Evolutionary conservation across 2,888 invertebrate genomes (phyloP).

Genomic region (Ochropleura leucogaster): DNA sequence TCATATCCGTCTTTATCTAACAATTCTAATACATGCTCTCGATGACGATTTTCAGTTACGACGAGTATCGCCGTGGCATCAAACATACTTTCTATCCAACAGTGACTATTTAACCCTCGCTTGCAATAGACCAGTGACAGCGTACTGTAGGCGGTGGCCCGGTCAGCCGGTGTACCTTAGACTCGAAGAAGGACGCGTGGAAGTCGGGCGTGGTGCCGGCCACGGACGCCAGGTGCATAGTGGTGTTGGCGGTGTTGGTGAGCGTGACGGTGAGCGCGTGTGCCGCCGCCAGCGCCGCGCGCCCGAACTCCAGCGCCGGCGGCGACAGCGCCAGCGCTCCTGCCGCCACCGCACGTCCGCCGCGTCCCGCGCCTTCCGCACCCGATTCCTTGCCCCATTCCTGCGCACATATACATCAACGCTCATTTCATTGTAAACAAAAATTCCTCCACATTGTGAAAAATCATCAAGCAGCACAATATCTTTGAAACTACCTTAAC

Average conservation of each 20-base stretch:
- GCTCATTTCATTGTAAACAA: not conserved
- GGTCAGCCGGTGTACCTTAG: slow-evolving; percentile 92
- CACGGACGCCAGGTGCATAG: slow-evolving; percentile 97
- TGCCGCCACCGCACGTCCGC: slow-evolving; percentile 63
- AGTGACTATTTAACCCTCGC: not conserved
- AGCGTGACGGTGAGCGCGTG: slow-evolving; percentile 96
- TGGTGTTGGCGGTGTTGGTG: slow-evolving; percentile 96
- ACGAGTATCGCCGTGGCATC: not conserved
- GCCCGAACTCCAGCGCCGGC: slow-evolving; percentile 88
- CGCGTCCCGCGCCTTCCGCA: slow-evolving; percentile 38
- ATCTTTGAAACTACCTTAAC: not conserved
- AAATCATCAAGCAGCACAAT: not conserved
- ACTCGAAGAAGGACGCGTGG: slow-evolving; percentile 99
- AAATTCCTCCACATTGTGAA: not conserved
- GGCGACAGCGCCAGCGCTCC: slow-evolving; percentile 86
- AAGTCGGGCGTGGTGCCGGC: slow-evolving; percentile 98
- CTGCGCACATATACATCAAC: slow-evolving; percentile 63
- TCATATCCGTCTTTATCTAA: not conserved
- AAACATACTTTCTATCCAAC: not conserved
- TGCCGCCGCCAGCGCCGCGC: slow-evolving; percentile 95
- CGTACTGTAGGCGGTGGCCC: not conserved
- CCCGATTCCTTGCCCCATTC: slow-evolving; percentile 79
- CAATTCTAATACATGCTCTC: not conserved
- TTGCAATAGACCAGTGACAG: not conserved
- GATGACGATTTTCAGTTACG: not conserved